Conservation (phyloP, 2,888 invertebrate species). For the Sialis fuliginosa region DNA sequence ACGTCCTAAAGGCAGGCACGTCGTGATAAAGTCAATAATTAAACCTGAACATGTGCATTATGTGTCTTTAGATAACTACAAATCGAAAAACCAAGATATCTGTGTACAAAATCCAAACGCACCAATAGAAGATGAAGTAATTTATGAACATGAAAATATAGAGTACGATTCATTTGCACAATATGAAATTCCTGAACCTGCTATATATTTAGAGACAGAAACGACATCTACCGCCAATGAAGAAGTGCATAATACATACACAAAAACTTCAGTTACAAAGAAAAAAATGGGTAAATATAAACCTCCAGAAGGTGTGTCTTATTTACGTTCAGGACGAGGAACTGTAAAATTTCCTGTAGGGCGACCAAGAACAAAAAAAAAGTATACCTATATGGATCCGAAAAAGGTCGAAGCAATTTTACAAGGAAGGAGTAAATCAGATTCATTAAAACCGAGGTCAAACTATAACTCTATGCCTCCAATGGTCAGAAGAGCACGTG, state of each 20-base stretch:
- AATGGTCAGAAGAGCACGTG: constrained; percentile 3
- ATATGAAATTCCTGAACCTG: constrained; percentile 2
- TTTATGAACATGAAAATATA: neutral
- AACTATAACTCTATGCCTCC: neutral
- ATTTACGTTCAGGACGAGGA: constrained; percentile 2
- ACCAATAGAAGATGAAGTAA: neutral
- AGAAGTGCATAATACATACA: neutral
- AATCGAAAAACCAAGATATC: neutral
- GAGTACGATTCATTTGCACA: neutral
- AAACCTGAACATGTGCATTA: constrained; percentile 4
- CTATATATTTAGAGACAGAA: constrained; percentile 1
- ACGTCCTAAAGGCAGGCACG: constrained; percentile 2
- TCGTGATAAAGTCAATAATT: constrained; percentile 4
- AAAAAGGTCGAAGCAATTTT: neutral
- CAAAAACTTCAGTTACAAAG: neutral
- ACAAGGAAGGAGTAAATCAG: neutral
- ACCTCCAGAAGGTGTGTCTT: constrained; percentile 3
- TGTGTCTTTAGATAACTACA: neutral
- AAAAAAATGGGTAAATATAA: constrained; percentile 2
- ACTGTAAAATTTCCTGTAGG: neutral
- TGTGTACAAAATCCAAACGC: neutral
- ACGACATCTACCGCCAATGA: neutral
- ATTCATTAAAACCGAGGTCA: neutral
- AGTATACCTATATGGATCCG: neutral
- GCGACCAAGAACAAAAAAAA: neutral